These are phyloP conservation scores for Neomorphus geoffroyi DNA, from an alignment of 2,797 vertebrate genomes.

Conservation along the genomic window DNA sequence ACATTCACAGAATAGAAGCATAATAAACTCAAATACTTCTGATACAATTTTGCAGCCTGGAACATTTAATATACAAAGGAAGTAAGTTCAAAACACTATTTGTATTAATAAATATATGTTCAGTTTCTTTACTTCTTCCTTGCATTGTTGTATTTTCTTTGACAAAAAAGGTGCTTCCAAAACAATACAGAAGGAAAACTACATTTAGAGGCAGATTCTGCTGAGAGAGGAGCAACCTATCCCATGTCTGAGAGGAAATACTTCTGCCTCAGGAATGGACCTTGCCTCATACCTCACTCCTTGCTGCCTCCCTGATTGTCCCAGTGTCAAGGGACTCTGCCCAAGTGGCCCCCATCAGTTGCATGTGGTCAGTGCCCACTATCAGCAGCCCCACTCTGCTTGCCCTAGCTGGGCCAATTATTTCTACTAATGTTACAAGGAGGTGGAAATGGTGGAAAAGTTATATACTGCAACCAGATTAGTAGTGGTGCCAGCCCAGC, in stretches of 20 bases:
- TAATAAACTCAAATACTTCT: neutral
- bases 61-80: neutral
- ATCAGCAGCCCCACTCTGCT: neutral
- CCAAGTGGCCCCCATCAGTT: neutral
- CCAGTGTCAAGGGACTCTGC: accelerated
- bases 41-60: neutral
- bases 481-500: neutral
- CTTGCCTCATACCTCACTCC: neutral
- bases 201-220: neutral
- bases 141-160: neutral
- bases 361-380: neutral
- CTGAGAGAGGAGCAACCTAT: neutral
- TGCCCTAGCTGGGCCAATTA: neutral
- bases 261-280: neutral
- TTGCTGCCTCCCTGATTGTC: accelerated
- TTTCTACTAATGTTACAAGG: neutral
- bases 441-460: neutral
- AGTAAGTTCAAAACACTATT: neutral
- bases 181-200: neutral
- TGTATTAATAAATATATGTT: neutral
- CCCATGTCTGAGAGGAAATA: neutral
- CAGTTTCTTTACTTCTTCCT: neutral
- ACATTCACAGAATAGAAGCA: neutral
- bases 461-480: neutral
- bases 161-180: neutral